A percentile compares a stretch with the other conserved stretches of the same genome.
These are phyloP conservation scores for Eupithecia inturbata DNA, from an alignment of 2,888 invertebrate genomes.

Conservation along the genomic window DNA sequence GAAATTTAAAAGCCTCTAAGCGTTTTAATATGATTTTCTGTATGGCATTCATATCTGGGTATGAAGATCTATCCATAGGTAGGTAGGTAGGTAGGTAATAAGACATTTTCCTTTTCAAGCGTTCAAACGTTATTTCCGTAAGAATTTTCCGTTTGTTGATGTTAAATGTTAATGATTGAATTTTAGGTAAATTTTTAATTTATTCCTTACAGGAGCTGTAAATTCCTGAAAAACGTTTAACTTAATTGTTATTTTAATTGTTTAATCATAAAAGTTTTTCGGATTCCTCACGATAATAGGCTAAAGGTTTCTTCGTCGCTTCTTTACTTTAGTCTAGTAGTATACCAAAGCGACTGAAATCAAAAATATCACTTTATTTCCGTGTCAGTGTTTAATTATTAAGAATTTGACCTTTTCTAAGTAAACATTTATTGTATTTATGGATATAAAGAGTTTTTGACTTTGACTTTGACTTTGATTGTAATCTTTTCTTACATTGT, in stretches of 20 bases:
- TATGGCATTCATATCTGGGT: not conserved
- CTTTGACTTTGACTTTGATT: no score
- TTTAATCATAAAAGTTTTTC: no score
- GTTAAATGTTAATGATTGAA: not conserved
- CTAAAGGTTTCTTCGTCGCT: no score
- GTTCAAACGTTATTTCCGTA: not conserved
- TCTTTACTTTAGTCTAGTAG: no score
- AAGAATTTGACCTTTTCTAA: no score
- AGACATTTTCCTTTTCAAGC: not conserved
- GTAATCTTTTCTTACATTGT: not conserved
- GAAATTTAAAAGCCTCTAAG: slow-evolving; percentile 7
- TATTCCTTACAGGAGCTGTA: not conserved
- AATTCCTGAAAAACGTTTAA: not conserved
- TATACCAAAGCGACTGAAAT: no score
- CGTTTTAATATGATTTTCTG: not conserved
- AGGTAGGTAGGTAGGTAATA: not conserved
- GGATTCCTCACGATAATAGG: no score
- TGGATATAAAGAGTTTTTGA: no score
- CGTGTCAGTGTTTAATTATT: no score
- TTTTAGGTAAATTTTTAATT: not conserved
- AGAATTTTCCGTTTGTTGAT: not conserved
- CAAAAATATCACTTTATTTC: no score
- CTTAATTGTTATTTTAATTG: no score
- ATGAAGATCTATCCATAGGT: not conserved
- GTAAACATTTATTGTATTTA: no score